These are phyloP conservation scores for Stomatorhinus ivindoensis DNA, from an alignment of 2,113 vertebrate genomes.

Conservation along the genomic window DNA sequence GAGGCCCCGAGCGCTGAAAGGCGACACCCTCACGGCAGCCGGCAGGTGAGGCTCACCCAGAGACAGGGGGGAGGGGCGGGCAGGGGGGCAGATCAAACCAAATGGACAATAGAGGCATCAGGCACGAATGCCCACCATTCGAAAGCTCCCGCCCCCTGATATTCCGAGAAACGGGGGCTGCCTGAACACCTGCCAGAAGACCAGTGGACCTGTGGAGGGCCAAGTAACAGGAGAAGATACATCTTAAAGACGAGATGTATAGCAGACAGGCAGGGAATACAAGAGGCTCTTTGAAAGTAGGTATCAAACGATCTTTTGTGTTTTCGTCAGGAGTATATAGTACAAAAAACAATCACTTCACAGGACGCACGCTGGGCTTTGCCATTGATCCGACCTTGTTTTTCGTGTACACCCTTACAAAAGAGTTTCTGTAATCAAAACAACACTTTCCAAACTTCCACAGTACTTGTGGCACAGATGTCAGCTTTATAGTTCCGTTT, in stretches of 20 bases:
- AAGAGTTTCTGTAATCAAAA: not conserved
- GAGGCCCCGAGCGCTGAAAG: conserved; percentile 37
- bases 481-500: not conserved
- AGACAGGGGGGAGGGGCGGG: not conserved
- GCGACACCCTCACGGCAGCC: conserved; percentile 49
- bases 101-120: not conserved
- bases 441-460: not conserved
- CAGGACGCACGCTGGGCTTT: not conserved
- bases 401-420: not conserved
- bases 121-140: not conserved
- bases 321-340: not conserved
- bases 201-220: not conserved
- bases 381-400: not conserved
- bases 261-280: not conserved
- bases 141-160: not conserved
- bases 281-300: not conserved
- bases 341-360: not conserved
- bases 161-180: not conserved
- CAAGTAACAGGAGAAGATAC: not conserved
- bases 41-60: not conserved
- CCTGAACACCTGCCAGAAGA: not conserved
- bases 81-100: not conserved
- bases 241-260: not conserved
- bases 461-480: not conserved
- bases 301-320: not conserved